Evolutionary conservation across 2,113 vertebrate genomes (phyloP), one percentile per base, ranked within the genome.

Genomic region (Saimiri boliviensis): DNA sequence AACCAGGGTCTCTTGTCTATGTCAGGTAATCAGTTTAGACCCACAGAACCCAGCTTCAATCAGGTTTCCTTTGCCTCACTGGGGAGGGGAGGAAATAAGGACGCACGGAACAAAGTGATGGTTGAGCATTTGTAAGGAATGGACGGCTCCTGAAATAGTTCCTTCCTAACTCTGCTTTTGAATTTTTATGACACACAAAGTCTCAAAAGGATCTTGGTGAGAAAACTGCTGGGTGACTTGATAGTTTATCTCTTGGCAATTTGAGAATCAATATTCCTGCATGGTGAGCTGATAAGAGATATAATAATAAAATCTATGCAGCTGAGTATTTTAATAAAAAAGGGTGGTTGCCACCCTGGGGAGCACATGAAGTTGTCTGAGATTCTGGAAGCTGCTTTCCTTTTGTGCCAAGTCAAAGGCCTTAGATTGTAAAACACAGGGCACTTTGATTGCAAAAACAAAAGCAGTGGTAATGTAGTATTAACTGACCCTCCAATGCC

Each of bases 161-260:
- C 70, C 95, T 96, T 95, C 63, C 19, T 42, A 32, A 45, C 47
- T 66, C 71, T 77, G 60, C 66, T 97, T 94, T 94, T 93, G 87
- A 92, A 93, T 97, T 96, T 97, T 97, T 86, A 96, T 85, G 93
- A 90, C 32, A 86, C 40, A 30, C 60, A 11, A 87, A 89, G 49
- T 89, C 86, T 92, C 77, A 42, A 80, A 93, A 93, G 87, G 89
- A 76, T 89, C 95, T 96, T 20, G 68, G 96, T 76, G 95, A 97
- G 97, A 97, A 97, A 97, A 96, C 86, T 93, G 56, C 79, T 96
- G 84, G 89, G 94, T 96, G 93, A 93, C 79, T 96, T 93, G 83
- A 95, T 63, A 85, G 92, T 92, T 98, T 88, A 93, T 95, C 86
- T 63, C 84, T 86, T 85, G 86, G 91, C 86, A 96, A 95, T 97